Evolutionary conservation across 1,140 invertebrate genomes (phyloP).

Genomic region (Brachionus calyciflorus): DNA sequence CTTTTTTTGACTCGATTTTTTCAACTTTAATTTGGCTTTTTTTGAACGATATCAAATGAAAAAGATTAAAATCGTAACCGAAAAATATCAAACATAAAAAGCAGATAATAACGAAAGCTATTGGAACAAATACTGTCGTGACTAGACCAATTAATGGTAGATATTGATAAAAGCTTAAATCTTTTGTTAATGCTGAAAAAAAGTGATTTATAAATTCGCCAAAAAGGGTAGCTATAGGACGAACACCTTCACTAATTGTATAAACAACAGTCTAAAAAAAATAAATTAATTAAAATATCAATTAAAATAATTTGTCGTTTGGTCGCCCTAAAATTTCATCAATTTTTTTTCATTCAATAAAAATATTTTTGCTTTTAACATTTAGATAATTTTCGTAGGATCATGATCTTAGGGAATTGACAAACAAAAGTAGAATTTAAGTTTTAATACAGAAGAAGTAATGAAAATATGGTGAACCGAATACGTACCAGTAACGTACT

Average conservation of each 20-base stretch:
- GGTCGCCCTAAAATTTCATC: too few relatives aligned
- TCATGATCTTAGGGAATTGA: too few relatives aligned
- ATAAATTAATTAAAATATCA: too few relatives aligned
- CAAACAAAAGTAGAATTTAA: too few relatives aligned
- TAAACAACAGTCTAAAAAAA: slow-evolving; percentile 28
- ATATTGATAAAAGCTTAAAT: slow-evolving; percentile 35
- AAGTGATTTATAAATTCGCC: slow-evolving; percentile 40
- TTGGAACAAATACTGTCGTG: background rate
- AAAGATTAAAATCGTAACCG: slow-evolving; percentile 44
- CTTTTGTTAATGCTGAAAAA: slow-evolving; percentile 26
- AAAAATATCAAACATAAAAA: slow-evolving; percentile 27
- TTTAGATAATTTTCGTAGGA: too few relatives aligned
- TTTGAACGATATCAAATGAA: slow-evolving; percentile 38
- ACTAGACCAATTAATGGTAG: slow-evolving; percentile 23
- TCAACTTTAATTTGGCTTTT: background rate
- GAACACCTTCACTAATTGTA: slow-evolving; percentile 24
- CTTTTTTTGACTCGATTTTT: background rate
- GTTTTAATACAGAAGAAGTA: too few relatives aligned
- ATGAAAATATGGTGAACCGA: too few relatives aligned
- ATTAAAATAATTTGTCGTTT: too few relatives aligned
- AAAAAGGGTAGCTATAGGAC: slow-evolving; percentile 6
- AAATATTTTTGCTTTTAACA: too few relatives aligned
- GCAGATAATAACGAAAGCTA: slow-evolving; percentile 12
- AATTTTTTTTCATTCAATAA: too few relatives aligned
- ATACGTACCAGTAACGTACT: too few relatives aligned